Evolutionary conservation across 2,113 vertebrate genomes (phyloP), one percentile per base, ranked within the genome.

Genomic region (Procavia capensis): DNA sequence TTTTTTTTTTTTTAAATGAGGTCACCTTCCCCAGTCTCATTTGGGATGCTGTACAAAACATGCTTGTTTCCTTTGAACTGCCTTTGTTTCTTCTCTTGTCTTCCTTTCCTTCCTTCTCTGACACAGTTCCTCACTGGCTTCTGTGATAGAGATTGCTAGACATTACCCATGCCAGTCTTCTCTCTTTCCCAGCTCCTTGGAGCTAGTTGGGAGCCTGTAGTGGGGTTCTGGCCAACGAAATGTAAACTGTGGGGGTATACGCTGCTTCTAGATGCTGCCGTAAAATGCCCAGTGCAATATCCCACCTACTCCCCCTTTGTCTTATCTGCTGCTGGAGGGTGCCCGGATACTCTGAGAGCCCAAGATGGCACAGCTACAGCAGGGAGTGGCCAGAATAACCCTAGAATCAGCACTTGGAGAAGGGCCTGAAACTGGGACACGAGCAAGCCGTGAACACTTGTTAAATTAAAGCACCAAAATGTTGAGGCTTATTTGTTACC

Each of bases 41-140:
- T 31, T 5, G 34, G 68, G 45, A 14, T 4, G 47, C 13, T 16
- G 8, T 3, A 14, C 9, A 13, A 4, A 0, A 9, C 2, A 2
- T 6, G 5, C 3, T 5, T 63, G 34, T 63, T 47, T 80, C 14
- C 39, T 39, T 6, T 3, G 57, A 3, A 27, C 27, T n/a, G 9
- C 19, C 59, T 31, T 29, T 36, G 45, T 66, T 31, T 11, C 47
- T 29, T 43, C 39, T 16, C 17, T 76, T 47, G 2, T 45, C 43
- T 93, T 87, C 31, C 24, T 47, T 70, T 31, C n/a, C 41, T 24
- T 83, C 57, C 57, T 64, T 22, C 61, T 22, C 31, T 63, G 54
- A 83, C n/a, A 43, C 24, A 41, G 39, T 36, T 76, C 14, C 66
- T 45, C 3, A 13, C 75, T 39, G 41, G 63, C 41, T 45, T 20